phyloP scores from a whole-genome alignment of 2,888 invertebrate species.

The Invenusta paracnida region DNA sequence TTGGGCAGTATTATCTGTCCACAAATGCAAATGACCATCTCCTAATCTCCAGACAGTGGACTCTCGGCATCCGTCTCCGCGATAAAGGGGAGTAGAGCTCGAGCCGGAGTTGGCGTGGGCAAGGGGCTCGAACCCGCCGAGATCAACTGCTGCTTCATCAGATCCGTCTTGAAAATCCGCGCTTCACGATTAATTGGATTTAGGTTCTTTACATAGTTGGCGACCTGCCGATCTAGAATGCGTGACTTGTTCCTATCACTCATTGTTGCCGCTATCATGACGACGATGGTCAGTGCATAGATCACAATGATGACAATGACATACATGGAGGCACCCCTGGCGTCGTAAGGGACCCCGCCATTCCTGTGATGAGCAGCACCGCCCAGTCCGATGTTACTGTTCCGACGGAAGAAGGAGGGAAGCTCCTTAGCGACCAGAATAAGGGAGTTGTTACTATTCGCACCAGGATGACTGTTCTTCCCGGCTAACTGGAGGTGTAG shows the following conservation, averaged over 20 bases:
- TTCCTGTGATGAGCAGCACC: too few species aligned
- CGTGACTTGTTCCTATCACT: constrained; percentile 30
- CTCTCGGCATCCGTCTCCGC: neutral
- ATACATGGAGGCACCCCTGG: constrained; percentile 1
- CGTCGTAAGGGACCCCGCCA: constrained; percentile 29
- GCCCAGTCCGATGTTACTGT: too few species aligned
- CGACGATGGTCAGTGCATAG: constrained; percentile 18
- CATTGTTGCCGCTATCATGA: constrained; percentile 30
- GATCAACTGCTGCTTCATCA: neutral
- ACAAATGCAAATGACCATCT: too few species aligned
- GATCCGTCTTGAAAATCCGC: neutral
- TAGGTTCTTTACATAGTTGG: constrained; percentile 4
- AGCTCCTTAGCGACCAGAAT: too few species aligned
- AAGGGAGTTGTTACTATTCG: too few species aligned
- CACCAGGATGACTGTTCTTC: too few species aligned
- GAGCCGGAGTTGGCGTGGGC: neutral
- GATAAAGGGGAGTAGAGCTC: neutral
- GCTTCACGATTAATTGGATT: neutral
- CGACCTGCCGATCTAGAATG: constrained; percentile 52
- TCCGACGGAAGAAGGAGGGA: too few species aligned
- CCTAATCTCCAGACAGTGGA: neutral
- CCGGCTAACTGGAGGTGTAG: too few species aligned
- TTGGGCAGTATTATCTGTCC: too few species aligned
- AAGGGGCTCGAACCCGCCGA: neutral
- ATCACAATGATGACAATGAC: constrained; percentile 31